Base-by-base conservation (phyloP, 2,888 invertebrate genomes). In the Lamproptera curius region DNA sequence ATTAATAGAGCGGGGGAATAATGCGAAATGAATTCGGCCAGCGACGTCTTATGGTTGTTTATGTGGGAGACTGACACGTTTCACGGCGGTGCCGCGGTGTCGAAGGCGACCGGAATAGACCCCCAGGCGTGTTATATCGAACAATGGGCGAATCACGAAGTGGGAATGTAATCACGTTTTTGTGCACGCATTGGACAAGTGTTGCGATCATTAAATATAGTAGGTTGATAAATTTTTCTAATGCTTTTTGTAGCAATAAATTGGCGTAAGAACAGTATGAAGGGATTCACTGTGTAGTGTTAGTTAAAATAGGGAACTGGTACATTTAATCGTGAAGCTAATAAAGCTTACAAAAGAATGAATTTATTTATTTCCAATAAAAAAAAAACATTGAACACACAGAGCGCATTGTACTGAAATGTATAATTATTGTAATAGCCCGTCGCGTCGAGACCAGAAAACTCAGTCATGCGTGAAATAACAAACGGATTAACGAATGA, bases 381-480 rank as follows among this genome's bases (percentile, higher is more conserved):
- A 28, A 28, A 28, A 28, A 10, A 28, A 10, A 23, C 9, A 9
- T 28, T 28, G 28, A 5, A 28, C 28, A 28, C 28, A 28, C 28
- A 28, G 28, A 28, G 2, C 28, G 28, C 9, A 8, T n/a, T 5
- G 3, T 31, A n/a, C n/a, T n/a, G 6, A 31, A 11, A 31, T 11
- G 13, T 31, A 11, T 31, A n/a, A 6, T n/a, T 10, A 9, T 2
- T 31, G 4, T 31, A 31, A 31, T 31, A 31, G 6, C 31, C 31
- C 11, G 11, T 9, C 31, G 31, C n/a, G 11, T 9, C 31, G 11
- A n/a, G 35, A 35, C 14, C 16, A 36, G 36, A 40, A 51, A 55
- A 53, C 47, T 54, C 58, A 58, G 64, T 63, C 59, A 65, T 74
- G 66, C 81, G 79, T 82, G 83, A 83, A 85, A 83, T 82, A 72